Evolutionary conservation across 2,888 invertebrate genomes (phyloP).

Genomic region (Leptura quadrifasciata): DNA sequence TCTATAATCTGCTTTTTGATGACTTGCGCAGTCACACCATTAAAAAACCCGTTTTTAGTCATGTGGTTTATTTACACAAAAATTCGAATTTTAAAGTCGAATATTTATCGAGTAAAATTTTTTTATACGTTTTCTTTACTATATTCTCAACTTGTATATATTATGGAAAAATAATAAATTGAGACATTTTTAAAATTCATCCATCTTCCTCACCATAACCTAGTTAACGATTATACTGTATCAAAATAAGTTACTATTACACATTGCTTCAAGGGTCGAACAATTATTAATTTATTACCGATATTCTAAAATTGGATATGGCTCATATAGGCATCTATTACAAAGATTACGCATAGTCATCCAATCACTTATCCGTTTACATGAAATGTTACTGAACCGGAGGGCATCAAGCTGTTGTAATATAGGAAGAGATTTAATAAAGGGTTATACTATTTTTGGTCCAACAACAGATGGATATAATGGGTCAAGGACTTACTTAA

Average conservation of each 20-base stretch:
- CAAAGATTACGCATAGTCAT: conserved; percentile 12
- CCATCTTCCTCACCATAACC: too few species aligned
- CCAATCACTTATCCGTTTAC: neutral
- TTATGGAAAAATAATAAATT: too few species aligned
- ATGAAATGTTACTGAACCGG: conserved; percentile 7
- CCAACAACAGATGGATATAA: conserved; percentile 18
- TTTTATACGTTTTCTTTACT: too few species aligned
- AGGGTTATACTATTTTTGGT: conserved; percentile 7
- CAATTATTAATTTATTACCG: neutral
- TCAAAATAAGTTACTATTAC: conserved; percentile 2
- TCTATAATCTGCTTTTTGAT: too few species aligned
- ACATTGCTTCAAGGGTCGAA: neutral
- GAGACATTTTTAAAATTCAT: too few species aligned
- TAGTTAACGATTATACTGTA: neutral
- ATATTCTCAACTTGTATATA: too few species aligned
- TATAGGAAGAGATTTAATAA: conserved; percentile 31
- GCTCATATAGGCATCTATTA: neutral
- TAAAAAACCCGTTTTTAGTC: too few species aligned
- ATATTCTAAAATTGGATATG: conserved; percentile 14
- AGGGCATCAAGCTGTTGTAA: conserved; percentile 2
- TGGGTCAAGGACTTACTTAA: conserved; percentile 9
- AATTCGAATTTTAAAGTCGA: too few species aligned
- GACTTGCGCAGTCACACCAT: too few species aligned
- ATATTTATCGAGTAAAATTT: too few species aligned
- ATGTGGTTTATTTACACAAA: too few species aligned